Evolutionary conservation across 2,888 invertebrate species (phyloP).

Genomic region (Orthonychiurus folsomi): DNA sequence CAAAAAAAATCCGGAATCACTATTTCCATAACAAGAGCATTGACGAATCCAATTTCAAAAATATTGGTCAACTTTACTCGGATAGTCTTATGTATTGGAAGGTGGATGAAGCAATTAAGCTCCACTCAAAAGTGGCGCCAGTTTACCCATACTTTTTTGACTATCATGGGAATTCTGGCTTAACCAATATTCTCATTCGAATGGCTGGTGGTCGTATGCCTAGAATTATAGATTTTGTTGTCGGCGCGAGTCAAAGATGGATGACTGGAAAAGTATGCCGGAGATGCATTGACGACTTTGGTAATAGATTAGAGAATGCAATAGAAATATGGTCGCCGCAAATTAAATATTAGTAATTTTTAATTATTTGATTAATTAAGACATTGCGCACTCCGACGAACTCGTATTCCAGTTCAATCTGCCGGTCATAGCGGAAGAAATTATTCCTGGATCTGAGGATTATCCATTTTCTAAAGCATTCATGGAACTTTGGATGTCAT

Average conservation of each 20-base stretch:
- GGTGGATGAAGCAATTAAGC: slow-evolving; percentile 23
- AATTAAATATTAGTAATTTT: background rate
- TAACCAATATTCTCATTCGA: background rate
- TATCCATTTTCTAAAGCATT: slow-evolving; percentile 25
- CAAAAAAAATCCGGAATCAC: slow-evolving; percentile 20
- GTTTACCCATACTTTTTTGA: slow-evolving; percentile 27
- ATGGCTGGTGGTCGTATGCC: slow-evolving; percentile 14
- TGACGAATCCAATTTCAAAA: slow-evolving; percentile 17
- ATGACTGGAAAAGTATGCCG: slow-evolving; percentile 10
- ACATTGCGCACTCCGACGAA: slow-evolving; percentile 17
- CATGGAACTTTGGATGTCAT: slow-evolving; percentile 19
- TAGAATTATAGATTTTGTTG: slow-evolving; percentile 17
- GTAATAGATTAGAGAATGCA: slow-evolving; percentile 9
- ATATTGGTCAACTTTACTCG: slow-evolving; percentile 22
- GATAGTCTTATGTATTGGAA: slow-evolving; percentile 30
- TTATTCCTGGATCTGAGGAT: slow-evolving; percentile 22
- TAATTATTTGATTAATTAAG: background rate
- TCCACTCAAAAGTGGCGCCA: slow-evolving; percentile 24
- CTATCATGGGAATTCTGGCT: slow-evolving; percentile 24
- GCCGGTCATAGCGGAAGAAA: slow-evolving; percentile 19
- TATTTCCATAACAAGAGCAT: slow-evolving; percentile 27
- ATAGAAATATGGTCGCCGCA: no score
- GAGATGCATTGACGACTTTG: slow-evolving; percentile 8
- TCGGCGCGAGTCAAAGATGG: slow-evolving; percentile 10
- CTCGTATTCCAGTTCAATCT: slow-evolving; percentile 15